A percentile compares a stretch with the other conserved stretches of the same genome.
These are phyloP conservation scores for Cyrtorhinus lividipennis DNA, from an alignment of 1,140 invertebrate species.

Conservation along the genomic window DNA sequence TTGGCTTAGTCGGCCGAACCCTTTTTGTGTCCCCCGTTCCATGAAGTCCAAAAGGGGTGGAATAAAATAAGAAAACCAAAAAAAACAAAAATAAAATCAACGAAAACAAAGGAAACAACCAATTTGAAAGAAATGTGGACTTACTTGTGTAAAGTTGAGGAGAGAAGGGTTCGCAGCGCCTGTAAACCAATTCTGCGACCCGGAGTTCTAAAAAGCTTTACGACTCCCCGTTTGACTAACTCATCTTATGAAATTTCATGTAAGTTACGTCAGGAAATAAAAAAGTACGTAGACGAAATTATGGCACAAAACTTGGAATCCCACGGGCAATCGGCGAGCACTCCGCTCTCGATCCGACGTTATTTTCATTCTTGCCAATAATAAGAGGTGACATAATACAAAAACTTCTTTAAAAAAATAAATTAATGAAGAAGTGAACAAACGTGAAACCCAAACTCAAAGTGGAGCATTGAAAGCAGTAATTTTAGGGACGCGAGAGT, in stretches of 20 bases:
- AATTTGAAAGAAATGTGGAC: constrained; percentile 15
- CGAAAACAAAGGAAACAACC: not conserved
- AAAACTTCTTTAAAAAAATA: too few relatives aligned
- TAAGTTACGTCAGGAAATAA: constrained; percentile 6
- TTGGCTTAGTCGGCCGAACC: not conserved
- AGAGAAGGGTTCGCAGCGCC: constrained; percentile 10
- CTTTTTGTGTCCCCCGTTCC: not conserved
- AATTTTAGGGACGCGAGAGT: not conserved
- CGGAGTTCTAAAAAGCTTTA: constrained; percentile 1
- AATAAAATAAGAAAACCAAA: not conserved
- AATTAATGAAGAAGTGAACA: too few relatives aligned
- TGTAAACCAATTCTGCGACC: constrained; percentile 8
- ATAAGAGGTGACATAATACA: too few relatives aligned
- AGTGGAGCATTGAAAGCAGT: too few relatives aligned
- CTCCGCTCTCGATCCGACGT: too few relatives aligned
- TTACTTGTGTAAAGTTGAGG: constrained; percentile 15
- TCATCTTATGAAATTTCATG: constrained; percentile 24
- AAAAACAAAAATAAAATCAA: constrained; percentile 11
- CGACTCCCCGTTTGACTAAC: not conserved
- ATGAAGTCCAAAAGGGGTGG: not conserved
- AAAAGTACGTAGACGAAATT: too few relatives aligned
- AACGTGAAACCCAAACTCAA: too few relatives aligned
- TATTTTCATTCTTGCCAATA: too few relatives aligned
- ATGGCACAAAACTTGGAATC: too few relatives aligned
- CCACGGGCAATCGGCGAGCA: too few relatives aligned